phyloP scores from a whole-genome alignment of 2,797 vertebrate species.

The Ceryle rudis region DNA sequence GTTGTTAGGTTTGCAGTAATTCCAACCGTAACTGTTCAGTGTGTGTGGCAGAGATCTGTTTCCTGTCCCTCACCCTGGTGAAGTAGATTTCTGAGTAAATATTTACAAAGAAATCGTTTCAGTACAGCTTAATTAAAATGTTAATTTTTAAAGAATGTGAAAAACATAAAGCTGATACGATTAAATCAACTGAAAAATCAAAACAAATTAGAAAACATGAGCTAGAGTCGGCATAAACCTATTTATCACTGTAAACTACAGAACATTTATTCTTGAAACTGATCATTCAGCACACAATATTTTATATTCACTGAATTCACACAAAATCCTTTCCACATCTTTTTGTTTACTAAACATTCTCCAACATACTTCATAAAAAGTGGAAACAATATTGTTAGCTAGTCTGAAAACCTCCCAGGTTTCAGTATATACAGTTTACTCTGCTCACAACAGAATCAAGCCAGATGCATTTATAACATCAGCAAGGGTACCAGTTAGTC shows the following conservation, averaged over 20 bases:
- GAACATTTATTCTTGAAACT: not conserved
- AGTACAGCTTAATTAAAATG: constrained; percentile 31
- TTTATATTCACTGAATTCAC: not conserved
- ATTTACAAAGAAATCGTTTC: constrained; percentile 27
- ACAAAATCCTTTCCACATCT: not conserved
- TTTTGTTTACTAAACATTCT: not conserved
- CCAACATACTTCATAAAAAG: not conserved
- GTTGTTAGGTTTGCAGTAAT: constrained; percentile 25
- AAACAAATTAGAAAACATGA: not conserved
- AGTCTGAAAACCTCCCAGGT: not conserved
- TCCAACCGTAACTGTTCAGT: not conserved
- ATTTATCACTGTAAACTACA: not conserved
- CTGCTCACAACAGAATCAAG: not conserved
- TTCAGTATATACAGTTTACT: not conserved
- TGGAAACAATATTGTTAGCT: not conserved
- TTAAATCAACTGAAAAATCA: not conserved
- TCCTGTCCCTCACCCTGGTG: not conserved
- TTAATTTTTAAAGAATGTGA: constrained; percentile 23
- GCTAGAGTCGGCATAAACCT: not conserved
- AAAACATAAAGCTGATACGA: not conserved
- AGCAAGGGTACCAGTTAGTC: not conserved
- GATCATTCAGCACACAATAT: not conserved
- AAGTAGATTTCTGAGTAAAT: constrained; percentile 32
- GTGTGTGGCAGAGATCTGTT: not conserved
- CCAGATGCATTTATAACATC: not conserved